These are phyloP conservation scores for Hermaeophaga mercurialis DNA, from an alignment of 2,888 invertebrate genomes.

Conservation along the genomic window DNA sequence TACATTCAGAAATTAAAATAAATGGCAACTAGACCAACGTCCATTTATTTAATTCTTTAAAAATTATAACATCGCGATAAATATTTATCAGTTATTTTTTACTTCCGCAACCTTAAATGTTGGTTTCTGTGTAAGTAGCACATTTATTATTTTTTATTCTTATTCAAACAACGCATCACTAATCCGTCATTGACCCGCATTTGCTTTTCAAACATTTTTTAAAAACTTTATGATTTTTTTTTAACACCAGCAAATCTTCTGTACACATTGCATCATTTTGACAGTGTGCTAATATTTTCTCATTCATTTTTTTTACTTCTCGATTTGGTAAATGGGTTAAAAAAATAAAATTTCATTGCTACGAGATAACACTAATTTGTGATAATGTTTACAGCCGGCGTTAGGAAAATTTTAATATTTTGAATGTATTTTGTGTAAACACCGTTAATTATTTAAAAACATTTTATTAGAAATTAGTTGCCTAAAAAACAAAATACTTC, in stretches of 20 bases:
- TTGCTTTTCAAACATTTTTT: slow-evolving; percentile 9
- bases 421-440: too few species aligned
- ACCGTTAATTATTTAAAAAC: too few species aligned
- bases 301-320: slow-evolving; percentile 12
- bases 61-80: neutral
- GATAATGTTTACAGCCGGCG: slow-evolving; percentile 11
- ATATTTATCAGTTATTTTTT: neutral
- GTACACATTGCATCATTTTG: slow-evolving; percentile 7
- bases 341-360: slow-evolving; percentile 22
- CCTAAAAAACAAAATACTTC: too few species aligned
- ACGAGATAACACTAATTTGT: slow-evolving; percentile 18
- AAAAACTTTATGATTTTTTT: slow-evolving; percentile 18
- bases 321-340: slow-evolving; percentile 19
- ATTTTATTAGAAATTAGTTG: too few species aligned
- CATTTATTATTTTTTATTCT: neutral
- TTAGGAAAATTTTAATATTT: too few species aligned
- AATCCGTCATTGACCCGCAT: slow-evolving; percentile 23
- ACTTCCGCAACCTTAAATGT: neutral
- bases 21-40: too few species aligned
- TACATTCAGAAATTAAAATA: too few species aligned
- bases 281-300: slow-evolving; percentile 9
- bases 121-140: neutral
- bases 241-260: slow-evolving; percentile 7
- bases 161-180: neutral
- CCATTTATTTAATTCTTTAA: too few species aligned